phyloP scores from a whole-genome alignment of 2,797 vertebrate species.

The Etheostoma nigrum region DNA sequence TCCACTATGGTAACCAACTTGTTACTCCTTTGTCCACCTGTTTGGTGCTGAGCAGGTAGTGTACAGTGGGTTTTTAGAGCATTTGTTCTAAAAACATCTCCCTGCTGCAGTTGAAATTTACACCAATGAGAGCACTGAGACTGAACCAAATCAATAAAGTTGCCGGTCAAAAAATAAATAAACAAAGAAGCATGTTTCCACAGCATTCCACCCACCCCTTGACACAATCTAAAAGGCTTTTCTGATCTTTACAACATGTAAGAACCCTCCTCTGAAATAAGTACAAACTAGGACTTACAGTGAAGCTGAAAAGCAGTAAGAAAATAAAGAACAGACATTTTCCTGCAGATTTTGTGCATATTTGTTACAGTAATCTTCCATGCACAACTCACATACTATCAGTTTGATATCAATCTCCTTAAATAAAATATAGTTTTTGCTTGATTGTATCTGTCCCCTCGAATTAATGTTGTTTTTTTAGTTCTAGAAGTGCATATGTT shows the following conservation, averaged over 20 bases:
- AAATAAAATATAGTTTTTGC: background rate
- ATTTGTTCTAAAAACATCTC: background rate
- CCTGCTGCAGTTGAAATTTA: background rate
- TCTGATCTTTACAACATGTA: constrained; percentile 14
- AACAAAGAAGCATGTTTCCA: background rate
- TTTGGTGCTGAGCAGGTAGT: no score
- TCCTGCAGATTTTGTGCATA: background rate
- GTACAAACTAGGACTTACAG: background rate
- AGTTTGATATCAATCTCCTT: background rate
- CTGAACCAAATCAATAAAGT: background rate
- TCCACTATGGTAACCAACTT: background rate
- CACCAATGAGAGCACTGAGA: background rate
- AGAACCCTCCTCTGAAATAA: background rate
- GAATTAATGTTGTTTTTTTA: background rate
- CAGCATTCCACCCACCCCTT: background rate
- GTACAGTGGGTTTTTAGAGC: background rate
- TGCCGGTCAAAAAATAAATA: background rate
- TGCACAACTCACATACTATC: background rate
- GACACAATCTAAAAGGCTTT: constrained; percentile 15
- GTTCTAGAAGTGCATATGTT: background rate
- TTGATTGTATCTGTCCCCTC: background rate
- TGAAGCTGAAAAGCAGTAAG: background rate
- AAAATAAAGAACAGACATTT: background rate
- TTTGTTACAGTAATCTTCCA: background rate
- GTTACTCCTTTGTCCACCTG: background rate